These are phyloP conservation scores for Podargus strigoides DNA, from an alignment of 2,797 vertebrate genomes.

Conservation along the genomic window DNA sequence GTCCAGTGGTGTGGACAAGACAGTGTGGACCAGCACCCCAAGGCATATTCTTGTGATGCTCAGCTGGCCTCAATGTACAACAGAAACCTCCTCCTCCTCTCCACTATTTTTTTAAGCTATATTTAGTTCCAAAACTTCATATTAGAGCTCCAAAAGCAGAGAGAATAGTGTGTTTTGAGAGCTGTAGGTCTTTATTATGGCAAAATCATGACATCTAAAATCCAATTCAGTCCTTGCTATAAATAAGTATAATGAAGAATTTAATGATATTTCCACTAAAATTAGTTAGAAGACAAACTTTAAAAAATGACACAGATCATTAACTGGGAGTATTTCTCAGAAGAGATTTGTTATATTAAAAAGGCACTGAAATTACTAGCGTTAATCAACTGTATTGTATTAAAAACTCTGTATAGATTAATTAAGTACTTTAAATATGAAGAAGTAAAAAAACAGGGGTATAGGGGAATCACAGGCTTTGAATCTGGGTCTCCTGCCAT, in stretches of 20 bases:
- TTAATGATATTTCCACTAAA: constrained; percentile 54
- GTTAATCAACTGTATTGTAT: constrained; percentile 70
- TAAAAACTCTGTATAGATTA: constrained; percentile 65
- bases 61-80: not conserved
- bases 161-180: not conserved
- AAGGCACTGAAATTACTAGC: constrained; percentile 62
- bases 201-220: constrained; percentile 27
- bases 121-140: not conserved
- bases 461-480: not conserved
- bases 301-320: constrained; percentile 70
- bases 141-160: not conserved
- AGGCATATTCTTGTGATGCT: not conserved
- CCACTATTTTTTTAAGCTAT: not conserved
- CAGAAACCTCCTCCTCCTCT: not conserved
- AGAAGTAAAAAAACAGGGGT: constrained; percentile 21
- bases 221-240: constrained; percentile 31
- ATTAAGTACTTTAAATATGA: constrained; percentile 64
- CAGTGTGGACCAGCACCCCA: not conserved
- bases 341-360: constrained; percentile 72
- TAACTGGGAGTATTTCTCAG: constrained; percentile 69
- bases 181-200: constrained; percentile 12
- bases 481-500: not conserved
- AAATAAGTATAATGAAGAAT: constrained; percentile 49
- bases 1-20: not conserved
- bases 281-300: constrained; percentile 66